Percentiles rank a stretch among this genome's conserved stretches.
Evolutionary conservation across 2,888 invertebrate species (phyloP).

Genomic region (Pachycephus smyrnensis): DNA sequence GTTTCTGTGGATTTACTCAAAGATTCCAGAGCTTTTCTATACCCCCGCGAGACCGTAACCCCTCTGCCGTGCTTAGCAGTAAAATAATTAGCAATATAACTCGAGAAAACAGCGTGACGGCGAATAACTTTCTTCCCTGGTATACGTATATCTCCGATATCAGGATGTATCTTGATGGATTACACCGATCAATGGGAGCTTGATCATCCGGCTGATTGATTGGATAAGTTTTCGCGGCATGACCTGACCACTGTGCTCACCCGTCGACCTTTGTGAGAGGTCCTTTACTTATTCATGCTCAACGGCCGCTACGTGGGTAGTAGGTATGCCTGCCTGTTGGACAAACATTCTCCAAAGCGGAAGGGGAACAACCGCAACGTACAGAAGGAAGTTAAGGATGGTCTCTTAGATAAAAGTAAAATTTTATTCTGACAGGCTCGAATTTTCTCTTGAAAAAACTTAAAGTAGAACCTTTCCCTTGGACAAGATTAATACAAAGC

Average conservation of each 20-base stretch:
- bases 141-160: conserved; percentile 27
- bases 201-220: conserved; percentile 47
- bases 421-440: not conserved
- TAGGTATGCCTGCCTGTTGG: not conserved
- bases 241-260: conserved; percentile 17
- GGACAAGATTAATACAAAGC: not conserved
- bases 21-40: not conserved
- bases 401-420: not conserved
- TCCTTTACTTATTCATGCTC: conserved; percentile 37
- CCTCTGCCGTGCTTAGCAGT: not conserved
- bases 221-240: conserved; percentile 39
- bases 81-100: conserved; percentile 52
- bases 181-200: conserved; percentile 42
- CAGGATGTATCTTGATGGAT: conserved; percentile 42
- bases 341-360: not conserved
- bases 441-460: not conserved
- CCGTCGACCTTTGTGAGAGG: conserved; percentile 9
- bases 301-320: not conserved
- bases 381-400: not conserved
- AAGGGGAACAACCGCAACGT: not conserved
- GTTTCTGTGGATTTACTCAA: not conserved
- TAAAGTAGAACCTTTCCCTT: not conserved
- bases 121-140: conserved; percentile 9
- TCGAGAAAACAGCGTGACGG: conserved; percentile 31
- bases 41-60: not conserved